A percentile compares a stretch with the other conserved stretches of the same genome.
Evolutionary conservation across 2,888 invertebrate genomes (phyloP).

Genomic region (Seira sanloemensis): DNA sequence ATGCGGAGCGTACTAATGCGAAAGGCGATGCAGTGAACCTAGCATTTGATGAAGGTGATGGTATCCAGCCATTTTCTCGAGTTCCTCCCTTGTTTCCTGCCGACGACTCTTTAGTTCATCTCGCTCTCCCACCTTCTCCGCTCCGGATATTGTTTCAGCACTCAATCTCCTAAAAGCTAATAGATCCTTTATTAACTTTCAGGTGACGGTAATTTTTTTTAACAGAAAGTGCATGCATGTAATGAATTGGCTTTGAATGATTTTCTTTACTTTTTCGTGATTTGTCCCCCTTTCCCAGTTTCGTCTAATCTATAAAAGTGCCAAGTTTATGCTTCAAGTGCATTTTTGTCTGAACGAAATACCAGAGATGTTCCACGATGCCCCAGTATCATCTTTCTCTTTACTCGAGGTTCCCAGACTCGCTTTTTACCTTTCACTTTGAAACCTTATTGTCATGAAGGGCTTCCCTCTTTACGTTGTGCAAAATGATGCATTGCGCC

Average conservation of each 20-base stretch:
- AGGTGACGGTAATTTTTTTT: constrained; percentile 57
- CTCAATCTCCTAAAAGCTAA: constrained; percentile 41
- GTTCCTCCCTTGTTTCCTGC: neutral
- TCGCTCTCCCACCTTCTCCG: constrained; percentile 40
- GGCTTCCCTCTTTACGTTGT: too few species aligned
- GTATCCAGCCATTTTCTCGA: neutral
- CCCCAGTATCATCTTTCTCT: neutral
- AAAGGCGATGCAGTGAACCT: constrained; percentile 19
- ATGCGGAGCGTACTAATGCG: constrained; percentile 3
- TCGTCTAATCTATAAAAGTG: too few species aligned
- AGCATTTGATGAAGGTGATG: constrained; percentile 37
- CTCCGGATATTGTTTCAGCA: constrained; percentile 61
- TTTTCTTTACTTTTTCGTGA: neutral
- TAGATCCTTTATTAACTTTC: neutral
- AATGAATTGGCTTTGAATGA: neutral
- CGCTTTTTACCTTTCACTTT: too few species aligned
- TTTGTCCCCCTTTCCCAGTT: neutral
- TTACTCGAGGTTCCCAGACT: too few species aligned
- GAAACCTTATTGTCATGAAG: too few species aligned
- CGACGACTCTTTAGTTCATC: constrained; percentile 31
- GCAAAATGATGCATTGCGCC: too few species aligned
- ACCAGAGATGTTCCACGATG: neutral
- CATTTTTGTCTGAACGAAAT: too few species aligned
- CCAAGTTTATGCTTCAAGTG: too few species aligned
- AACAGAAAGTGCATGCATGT: constrained; percentile 44